Conservation (phyloP, 2,113 vertebrate species). For the Collichthys lucidus region DNA sequence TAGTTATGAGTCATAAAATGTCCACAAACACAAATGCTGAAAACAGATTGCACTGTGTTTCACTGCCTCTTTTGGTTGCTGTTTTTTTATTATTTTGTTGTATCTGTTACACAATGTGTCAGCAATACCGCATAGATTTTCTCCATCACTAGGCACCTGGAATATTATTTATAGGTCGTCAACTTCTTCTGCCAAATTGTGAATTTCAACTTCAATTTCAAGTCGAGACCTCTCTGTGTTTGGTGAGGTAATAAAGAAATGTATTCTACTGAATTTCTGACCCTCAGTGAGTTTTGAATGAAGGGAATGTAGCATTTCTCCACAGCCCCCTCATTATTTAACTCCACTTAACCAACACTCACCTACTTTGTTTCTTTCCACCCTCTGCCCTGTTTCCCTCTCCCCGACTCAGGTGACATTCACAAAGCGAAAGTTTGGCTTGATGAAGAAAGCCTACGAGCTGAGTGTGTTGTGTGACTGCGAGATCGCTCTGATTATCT, state of each 20-base stretch:
- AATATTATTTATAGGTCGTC: neutral
- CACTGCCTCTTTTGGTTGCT: neutral
- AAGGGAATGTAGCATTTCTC: neutral
- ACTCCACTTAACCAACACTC: neutral
- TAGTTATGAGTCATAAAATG: slow-evolving; percentile 16
- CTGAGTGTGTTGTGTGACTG: slow-evolving; percentile 95
- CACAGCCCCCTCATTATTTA: neutral
- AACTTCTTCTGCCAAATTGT: slow-evolving; percentile 4
- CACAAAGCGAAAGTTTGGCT: slow-evolving; percentile 93
- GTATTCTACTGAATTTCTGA: neutral
- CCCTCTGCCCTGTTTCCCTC: neutral
- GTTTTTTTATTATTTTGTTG: neutral
- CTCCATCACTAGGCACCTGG: neutral
- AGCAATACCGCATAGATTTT: neutral
- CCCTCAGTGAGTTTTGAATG: neutral
- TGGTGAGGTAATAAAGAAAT: neutral
- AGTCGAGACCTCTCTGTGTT: neutral
- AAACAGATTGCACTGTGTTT: slow-evolving; percentile 20
- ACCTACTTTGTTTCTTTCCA: neutral
- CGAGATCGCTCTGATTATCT: slow-evolving; percentile 96
- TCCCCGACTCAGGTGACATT: slow-evolving; percentile 88
- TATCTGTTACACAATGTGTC: neutral
- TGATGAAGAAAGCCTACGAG: slow-evolving; percentile 97
- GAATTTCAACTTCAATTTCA: slow-evolving; percentile 12
- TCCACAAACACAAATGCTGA: slow-evolving; percentile 24